Conservation (phyloP, 2,797 vertebrate genomes). For the Brachyalestes nurse region DNA sequence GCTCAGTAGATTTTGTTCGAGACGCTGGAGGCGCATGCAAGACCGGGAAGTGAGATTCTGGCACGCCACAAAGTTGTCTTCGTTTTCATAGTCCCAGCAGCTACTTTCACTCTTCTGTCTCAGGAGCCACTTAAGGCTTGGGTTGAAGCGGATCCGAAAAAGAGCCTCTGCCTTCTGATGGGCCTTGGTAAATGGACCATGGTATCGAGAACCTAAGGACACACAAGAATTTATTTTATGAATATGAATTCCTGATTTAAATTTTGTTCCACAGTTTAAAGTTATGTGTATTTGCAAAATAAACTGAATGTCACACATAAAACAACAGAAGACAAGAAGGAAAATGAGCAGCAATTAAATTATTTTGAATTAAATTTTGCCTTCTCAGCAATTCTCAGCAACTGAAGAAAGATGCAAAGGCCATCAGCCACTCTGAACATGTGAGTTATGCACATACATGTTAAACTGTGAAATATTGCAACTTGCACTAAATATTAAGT, state of each 20-base stretch:
- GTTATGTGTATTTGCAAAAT: background rate
- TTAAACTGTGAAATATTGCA: background rate
- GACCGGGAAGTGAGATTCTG: constrained; percentile 68
- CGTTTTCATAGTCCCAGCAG: constrained; percentile 60
- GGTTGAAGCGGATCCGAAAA: constrained; percentile 65
- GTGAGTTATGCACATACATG: background rate
- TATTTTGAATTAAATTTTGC: background rate
- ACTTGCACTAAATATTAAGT: background rate
- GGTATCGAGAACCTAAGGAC: constrained; percentile 60
- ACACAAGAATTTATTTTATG: background rate
- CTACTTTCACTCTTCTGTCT: constrained; percentile 44
- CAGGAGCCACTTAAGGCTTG: constrained; percentile 69
- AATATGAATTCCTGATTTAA: background rate
- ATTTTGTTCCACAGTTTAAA: no score
- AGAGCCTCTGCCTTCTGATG: constrained; percentile 68
- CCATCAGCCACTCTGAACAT: background rate
- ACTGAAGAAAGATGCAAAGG: no score
- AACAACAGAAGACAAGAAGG: background rate
- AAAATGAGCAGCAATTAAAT: background rate
- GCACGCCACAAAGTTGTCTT: constrained; percentile 64
- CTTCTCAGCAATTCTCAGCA: no score
- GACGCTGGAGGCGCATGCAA: constrained; percentile 64
- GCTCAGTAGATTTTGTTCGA: constrained; percentile 67
- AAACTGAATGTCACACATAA: background rate
- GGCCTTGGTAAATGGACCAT: constrained; percentile 66